A percentile compares a stretch with the other conserved stretches of the same genome.
phyloP scores from a whole-genome alignment of 2,797 vertebrate genomes.

The Mionectes olivaceus region DNA sequence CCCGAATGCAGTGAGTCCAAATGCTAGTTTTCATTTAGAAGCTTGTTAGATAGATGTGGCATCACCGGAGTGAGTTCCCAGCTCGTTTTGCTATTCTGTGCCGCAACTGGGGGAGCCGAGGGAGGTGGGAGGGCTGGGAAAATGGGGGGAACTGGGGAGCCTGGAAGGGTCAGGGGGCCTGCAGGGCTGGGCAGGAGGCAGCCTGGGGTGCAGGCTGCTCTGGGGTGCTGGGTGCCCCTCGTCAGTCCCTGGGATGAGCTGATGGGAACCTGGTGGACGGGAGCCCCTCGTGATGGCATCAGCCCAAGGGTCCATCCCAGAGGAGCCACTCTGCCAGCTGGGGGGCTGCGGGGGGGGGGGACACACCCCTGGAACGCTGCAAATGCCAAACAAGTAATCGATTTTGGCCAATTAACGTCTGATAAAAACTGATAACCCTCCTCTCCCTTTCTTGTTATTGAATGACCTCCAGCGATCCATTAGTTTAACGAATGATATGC shows the following conservation, averaged over 20 bases:
- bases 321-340: rapidly evolving
- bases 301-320: rapidly evolving
- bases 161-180: too few relatives aligned
- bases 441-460: conserved; percentile 51
- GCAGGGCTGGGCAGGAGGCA: not conserved
- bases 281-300: rapidly evolving
- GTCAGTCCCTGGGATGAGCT: rapidly evolving
- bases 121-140: not conserved
- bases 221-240: rapidly evolving
- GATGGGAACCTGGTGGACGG: rapidly evolving
- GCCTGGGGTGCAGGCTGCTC: not conserved
- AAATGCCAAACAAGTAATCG: conserved; percentile 30
- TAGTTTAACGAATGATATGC: conserved; percentile 42
- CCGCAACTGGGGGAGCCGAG: not conserved
- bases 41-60: conserved; percentile 76
- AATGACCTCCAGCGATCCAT: conserved; percentile 67
- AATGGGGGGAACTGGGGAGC: not conserved
- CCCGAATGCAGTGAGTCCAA: conserved; percentile 79
- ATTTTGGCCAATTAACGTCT: conserved; percentile 63
- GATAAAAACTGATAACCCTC: conserved; percentile 56
- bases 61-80: conserved; percentile 34
- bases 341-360: not conserved
- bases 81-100: not conserved
- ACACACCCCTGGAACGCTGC: not conserved
- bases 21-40: conserved; percentile 80